phyloP scores from a whole-genome alignment of 1,140 invertebrate genomes.

The Dufourea novaeangliae region DNA sequence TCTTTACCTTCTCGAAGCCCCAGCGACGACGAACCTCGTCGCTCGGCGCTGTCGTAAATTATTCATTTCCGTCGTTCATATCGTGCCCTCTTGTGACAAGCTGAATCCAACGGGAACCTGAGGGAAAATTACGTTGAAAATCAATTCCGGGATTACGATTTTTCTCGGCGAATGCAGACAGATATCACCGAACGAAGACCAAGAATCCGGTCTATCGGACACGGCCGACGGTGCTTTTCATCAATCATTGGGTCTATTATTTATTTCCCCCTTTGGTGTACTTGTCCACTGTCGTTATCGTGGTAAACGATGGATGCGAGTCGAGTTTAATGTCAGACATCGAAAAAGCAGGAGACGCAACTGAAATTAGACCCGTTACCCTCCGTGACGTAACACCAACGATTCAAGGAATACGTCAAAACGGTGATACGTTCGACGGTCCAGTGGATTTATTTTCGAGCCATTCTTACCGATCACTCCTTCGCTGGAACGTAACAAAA shows the following conservation, averaged over 20 bases:
- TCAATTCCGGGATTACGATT: constrained; percentile 20
- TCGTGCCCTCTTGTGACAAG: neutral
- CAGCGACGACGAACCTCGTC: neutral
- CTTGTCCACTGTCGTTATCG: too few relatives aligned
- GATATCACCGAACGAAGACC: constrained; percentile 5
- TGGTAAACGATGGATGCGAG: too few relatives aligned
- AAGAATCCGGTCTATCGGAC: neutral
- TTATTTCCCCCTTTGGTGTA: too few relatives aligned
- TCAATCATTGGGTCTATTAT: too few relatives aligned
- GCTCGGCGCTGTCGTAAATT: constrained; percentile 22
- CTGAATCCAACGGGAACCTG: neutral
- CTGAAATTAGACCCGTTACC: neutral
- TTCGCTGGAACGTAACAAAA: neutral
- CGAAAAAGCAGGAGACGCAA: too few relatives aligned
- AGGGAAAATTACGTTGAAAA: constrained; percentile 13
- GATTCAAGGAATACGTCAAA: neutral
- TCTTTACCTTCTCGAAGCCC: too few relatives aligned
- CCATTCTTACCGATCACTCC: neutral
- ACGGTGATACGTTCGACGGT: neutral
- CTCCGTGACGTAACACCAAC: too few relatives aligned
- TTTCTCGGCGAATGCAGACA: constrained; percentile 4
- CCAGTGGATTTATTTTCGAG: neutral
- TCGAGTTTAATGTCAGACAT: too few relatives aligned
- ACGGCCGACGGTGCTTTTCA: neutral
- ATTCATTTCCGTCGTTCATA: constrained; percentile 38